phyloP scores from a whole-genome alignment of 2,888 invertebrate genomes.

The Sinotaia quadrata region DNA sequence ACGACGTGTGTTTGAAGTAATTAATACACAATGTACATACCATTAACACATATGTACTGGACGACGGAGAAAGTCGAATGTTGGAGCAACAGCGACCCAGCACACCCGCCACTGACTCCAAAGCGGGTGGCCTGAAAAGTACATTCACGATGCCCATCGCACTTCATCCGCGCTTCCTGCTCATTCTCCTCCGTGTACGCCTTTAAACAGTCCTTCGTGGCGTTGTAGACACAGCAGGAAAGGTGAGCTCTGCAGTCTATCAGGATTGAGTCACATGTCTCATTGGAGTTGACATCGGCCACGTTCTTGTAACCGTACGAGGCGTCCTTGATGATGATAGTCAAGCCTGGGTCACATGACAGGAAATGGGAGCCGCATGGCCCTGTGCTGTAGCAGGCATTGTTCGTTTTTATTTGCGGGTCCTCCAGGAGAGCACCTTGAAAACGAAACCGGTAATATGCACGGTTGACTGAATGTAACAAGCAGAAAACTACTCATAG shows the following conservation, averaged over 20 bases:
- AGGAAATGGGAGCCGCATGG: slow-evolving; percentile 22
- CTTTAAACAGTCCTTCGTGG: slow-evolving; percentile 13
- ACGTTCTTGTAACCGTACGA: slow-evolving; percentile 17
- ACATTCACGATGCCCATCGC: slow-evolving; percentile 8
- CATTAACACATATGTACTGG: slow-evolving; percentile 9
- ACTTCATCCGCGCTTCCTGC: background rate
- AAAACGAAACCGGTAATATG: background rate
- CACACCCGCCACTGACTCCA: background rate
- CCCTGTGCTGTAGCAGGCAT: slow-evolving; percentile 24
- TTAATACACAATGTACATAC: background rate
- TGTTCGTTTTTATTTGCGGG: background rate
- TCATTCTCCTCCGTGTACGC: slow-evolving; percentile 12
- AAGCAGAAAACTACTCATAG: background rate
- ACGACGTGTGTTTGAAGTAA: no score
- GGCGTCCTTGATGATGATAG: background rate
- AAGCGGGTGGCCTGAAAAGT: background rate
- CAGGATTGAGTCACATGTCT: background rate
- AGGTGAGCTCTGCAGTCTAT: slow-evolving; percentile 12
- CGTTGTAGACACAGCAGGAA: slow-evolving; percentile 16
- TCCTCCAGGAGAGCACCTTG: background rate
- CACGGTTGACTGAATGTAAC: background rate
- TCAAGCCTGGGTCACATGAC: slow-evolving; percentile 10
- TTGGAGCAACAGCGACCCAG: background rate
- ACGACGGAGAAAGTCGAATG: slow-evolving; percentile 17
- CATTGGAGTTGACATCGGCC: background rate